A percentile compares a stretch with the other conserved stretches of the same genome.
These are phyloP conservation scores for Mycalesis mineus DNA, from an alignment of 2,888 invertebrate genomes.

Conservation along the genomic window DNA sequence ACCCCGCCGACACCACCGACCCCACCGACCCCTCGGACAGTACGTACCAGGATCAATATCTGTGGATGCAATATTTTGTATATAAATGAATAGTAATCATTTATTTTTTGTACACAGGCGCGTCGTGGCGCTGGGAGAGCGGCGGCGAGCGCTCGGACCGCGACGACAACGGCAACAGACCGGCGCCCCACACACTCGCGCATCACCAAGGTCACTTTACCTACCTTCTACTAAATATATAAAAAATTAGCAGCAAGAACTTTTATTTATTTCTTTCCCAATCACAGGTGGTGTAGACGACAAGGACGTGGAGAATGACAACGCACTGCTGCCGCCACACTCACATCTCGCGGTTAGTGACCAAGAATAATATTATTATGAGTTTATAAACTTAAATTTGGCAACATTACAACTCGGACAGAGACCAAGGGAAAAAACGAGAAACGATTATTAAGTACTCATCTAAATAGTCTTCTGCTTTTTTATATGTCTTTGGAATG, in stretches of 20 bases:
- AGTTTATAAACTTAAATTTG: too few species aligned
- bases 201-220: neutral
- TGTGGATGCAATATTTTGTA: too few species aligned
- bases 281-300: constrained; percentile 10
- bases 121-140: constrained; percentile 34
- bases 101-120: constrained; percentile 26
- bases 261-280: neutral
- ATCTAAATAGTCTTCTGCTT: too few species aligned
- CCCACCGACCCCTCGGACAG: constrained; percentile 34
- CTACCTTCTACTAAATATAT: too few species aligned
- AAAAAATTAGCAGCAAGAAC: too few species aligned
- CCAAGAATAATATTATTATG: too few species aligned
- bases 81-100: too few species aligned
- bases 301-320: constrained; percentile 53
- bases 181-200: constrained; percentile 12
- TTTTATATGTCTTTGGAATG: too few species aligned
- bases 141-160: constrained; percentile 44
- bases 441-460: too few species aligned
- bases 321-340: constrained; percentile 38
- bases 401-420: too few species aligned
- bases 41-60: too few species aligned
- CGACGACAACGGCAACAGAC: constrained; percentile 56
- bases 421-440: too few species aligned
- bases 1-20: constrained; percentile 9
- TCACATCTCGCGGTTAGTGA: neutral